Conservation (phyloP, 2,113 vertebrate species). For the Anhinga anhinga region DNA sequence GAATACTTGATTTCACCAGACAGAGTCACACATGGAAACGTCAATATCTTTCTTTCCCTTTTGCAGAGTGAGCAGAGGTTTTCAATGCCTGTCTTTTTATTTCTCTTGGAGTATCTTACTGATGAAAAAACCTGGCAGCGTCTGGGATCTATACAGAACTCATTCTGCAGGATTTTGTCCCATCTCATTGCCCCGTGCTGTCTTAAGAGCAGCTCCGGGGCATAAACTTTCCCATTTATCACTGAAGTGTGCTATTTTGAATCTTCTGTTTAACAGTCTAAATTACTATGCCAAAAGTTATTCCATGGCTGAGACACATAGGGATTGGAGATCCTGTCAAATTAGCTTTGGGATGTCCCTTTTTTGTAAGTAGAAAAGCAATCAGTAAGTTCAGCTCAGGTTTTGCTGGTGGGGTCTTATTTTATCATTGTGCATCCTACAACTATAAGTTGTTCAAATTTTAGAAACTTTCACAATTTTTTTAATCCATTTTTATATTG, state of each 20-base stretch:
- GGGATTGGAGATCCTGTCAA: not conserved
- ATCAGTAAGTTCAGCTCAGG: not conserved
- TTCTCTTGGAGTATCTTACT: conserved; percentile 34
- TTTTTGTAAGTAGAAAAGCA: not conserved
- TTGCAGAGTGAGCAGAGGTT: conserved; percentile 34
- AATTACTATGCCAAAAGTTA: not conserved
- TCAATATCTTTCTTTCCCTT: conserved; percentile 43
- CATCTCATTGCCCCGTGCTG: not conserved
- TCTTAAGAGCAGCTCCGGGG: not conserved
- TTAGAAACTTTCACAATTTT: not conserved
- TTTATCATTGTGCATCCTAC: not conserved
- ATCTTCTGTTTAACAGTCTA: not conserved
- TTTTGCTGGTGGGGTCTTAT: not conserved
- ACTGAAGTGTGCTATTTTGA: not conserved
- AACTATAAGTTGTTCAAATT: not conserved
- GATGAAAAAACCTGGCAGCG: conserved; percentile 16
- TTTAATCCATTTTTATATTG: not conserved
- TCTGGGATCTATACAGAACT: not conserved
- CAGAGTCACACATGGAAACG: conserved; percentile 15
- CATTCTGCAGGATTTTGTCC: not conserved
- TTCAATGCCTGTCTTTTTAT: conserved; percentile 38
- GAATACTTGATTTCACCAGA: conserved; percentile 62
- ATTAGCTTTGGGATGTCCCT: not conserved
- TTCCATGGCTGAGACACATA: not conserved
- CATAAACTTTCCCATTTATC: not conserved